Percentiles rank a stretch among this genome's conserved stretches.
phyloP scores from a whole-genome alignment of 2,113 vertebrate species.

The Xenopus borealis region DNA sequence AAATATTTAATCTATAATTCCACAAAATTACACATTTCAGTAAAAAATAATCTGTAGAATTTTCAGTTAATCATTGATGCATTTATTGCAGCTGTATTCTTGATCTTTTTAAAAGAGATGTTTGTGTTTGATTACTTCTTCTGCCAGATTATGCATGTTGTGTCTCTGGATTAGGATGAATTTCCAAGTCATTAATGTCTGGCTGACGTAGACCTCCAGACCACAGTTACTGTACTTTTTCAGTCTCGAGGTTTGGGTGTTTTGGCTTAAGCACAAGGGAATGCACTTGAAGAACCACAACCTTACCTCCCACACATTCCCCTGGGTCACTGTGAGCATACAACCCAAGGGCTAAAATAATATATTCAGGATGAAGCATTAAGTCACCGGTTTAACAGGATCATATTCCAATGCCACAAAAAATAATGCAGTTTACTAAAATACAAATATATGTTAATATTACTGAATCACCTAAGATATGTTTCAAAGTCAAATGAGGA shows the following conservation, averaged over 20 bases:
- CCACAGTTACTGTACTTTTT: conserved; percentile 30
- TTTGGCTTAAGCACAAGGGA: conserved; percentile 39
- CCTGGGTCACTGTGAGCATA: conserved; percentile 34
- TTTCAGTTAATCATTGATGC: too few relatives aligned
- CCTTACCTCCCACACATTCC: conserved; percentile 39
- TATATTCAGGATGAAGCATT: conserved; percentile 30
- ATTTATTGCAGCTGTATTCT: too few relatives aligned
- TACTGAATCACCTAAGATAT: not conserved
- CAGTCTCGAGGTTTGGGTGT: conserved; percentile 44
- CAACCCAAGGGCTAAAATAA: conserved; percentile 36
- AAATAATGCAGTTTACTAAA: not conserved
- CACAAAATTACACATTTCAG: too few relatives aligned
- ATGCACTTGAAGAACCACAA: conserved; percentile 43
- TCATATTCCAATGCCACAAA: conserved; percentile 12
- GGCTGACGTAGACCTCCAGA: conserved; percentile 37
- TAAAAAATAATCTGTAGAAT: too few relatives aligned
- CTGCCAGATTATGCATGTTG: not conserved
- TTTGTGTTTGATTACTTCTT: too few relatives aligned
- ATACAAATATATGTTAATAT: not conserved
- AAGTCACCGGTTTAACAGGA: conserved; percentile 21
- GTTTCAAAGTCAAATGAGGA: not conserved
- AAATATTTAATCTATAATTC: too few relatives aligned
- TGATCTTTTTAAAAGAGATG: too few relatives aligned
- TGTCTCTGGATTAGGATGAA: conserved; percentile 31
- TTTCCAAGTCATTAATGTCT: conserved; percentile 11